A percentile compares a stretch with the other conserved stretches of the same genome.
phyloP scores from a whole-genome alignment of 2,113 vertebrate genomes.

The Vulpes vulpes region DNA sequence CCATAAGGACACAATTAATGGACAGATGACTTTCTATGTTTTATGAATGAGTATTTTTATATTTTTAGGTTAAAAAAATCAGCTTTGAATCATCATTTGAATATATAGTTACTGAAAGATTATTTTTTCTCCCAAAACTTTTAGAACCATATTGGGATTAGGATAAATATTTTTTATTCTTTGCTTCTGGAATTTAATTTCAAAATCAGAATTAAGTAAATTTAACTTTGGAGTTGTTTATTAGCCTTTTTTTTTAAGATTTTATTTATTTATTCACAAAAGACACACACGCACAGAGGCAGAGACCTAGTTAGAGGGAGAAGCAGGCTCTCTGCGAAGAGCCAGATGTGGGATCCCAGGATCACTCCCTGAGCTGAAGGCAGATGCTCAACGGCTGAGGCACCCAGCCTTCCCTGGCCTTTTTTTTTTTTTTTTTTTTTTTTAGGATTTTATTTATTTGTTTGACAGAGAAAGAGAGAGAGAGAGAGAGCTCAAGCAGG shows the following conservation, averaged over 20 bases:
- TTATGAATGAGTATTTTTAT: constrained; percentile 53
- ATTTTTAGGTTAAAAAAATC: background rate
- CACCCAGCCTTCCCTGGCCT: no score
- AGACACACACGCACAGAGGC: no score
- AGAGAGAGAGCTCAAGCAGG: no score
- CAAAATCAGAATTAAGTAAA: constrained; percentile 45
- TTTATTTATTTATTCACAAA: no score
- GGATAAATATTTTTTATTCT: constrained; percentile 22
- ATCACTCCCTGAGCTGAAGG: no score
- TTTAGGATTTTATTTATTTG: no score
- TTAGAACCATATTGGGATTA: constrained; percentile 4
- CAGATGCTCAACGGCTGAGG: no score
- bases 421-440: no score
- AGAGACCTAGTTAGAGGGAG: no score
- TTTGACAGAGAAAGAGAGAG: no score
- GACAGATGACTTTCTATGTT: background rate
- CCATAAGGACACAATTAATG: background rate
- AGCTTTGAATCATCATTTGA: constrained; percentile 6
- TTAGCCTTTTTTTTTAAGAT: background rate
- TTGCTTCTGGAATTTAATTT: constrained; percentile 59
- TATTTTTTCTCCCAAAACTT: background rate
- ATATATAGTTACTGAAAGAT: constrained; percentile 31
- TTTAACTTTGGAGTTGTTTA: constrained; percentile 50
- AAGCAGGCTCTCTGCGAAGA: no score
- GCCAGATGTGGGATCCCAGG: no score